Evolutionary conservation across 2,797 vertebrate species (phyloP), one percentile per base, ranked within the genome.

Genomic region (Cyprinella venusta): DNA sequence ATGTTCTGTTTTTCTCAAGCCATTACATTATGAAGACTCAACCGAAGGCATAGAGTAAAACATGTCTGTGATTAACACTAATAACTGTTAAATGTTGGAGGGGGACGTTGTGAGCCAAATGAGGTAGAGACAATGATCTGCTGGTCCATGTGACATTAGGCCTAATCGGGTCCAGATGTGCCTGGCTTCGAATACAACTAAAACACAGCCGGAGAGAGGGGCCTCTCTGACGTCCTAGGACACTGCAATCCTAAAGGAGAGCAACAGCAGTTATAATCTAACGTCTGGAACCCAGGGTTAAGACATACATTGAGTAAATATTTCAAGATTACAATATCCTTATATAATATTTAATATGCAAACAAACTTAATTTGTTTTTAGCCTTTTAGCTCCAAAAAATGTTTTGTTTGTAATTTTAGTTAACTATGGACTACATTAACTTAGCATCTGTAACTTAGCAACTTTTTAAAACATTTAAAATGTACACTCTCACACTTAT

Each of bases 81-180:
- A 45, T 64, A 42, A 56, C n/a, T 50, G 40, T 30, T 38, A 68
- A 65, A 72, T 82, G 63, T 52, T 68, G 21, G 54, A 70, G 65
- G 52, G 38, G 30, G 71, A 64, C 5, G 56, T 3, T 13, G 33
- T 21, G 61, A 64, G 54, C n/a, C 15, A 21, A 82, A 52, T 42
- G 74, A 79, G 59, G 70, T 50, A 54, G 18, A 83, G 56, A 86
- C 77, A 74, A 42, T 68, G 21, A 68, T 80, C 82, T 45, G 79
- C 81, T 68, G 69, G 38, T 75, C 67, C 70, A 69, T 85, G 79
- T 84, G 81, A 85, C 81, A 56, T 80, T 79, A 76, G 68, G n/a
- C 70, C 13, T 84, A 84, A 89, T 81, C 8, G 16, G 56, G 54
- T 80, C 84, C 88, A 88, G 87, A 88, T 87, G 87, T 87, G 81